Evolutionary conservation across 2,113 vertebrate genomes (phyloP), one percentile per base, ranked within the genome.

Genomic region (Centropus bengalensis): DNA sequence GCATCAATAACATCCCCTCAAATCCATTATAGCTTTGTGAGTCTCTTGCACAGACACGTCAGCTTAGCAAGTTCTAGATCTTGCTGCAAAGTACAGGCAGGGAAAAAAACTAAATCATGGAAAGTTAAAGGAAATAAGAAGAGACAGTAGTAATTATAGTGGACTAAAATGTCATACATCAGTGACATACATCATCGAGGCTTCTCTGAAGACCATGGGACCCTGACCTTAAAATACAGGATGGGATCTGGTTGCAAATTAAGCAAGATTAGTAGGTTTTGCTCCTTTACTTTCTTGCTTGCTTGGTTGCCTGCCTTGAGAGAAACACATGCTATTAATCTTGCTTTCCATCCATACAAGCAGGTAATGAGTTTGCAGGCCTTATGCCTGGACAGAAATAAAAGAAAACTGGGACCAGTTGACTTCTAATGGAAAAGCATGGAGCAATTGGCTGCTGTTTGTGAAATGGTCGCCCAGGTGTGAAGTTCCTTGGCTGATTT

Each of bases 301-400:
- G 59, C 59, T 84, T 89, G 85, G 30, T 83, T 91, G 55, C 59
- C 79, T 89, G 87, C 82, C 79, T 93, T 76, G 38, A 95, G 89
- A 91, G 86, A 93, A 95, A 96, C 82, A 92, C 8, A 1, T 95
- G 79, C 44, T 89, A 55, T 55, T 86, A 54, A 95, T 94, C 94
- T 95, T 91, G 26, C 47, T 78, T 82, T 89, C 75, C 66, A 82
- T 88, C 52, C 82, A 58, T 55, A 79, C 30, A 82, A 91, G 78
- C 77, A 94, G 71, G 87, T 85, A 76, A 51, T 47, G 83, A 93
- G 52, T 36, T 71, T 68, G 44, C 47, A 90, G 56, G 32, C 59
- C 55, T n/a, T 63, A 84, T 77, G 71, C 63, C 71, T 69, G 55
- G 47, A 42, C 10, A 88, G 70, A 77, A 82, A 76, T 82, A 90